Percentiles rank a stretch among this genome's conserved stretches.
These are phyloP conservation scores for Turritopsis rubra DNA, from an alignment of 30 jellyfish, hydroid and myxozoan genomes.

Conservation along the genomic window DNA sequence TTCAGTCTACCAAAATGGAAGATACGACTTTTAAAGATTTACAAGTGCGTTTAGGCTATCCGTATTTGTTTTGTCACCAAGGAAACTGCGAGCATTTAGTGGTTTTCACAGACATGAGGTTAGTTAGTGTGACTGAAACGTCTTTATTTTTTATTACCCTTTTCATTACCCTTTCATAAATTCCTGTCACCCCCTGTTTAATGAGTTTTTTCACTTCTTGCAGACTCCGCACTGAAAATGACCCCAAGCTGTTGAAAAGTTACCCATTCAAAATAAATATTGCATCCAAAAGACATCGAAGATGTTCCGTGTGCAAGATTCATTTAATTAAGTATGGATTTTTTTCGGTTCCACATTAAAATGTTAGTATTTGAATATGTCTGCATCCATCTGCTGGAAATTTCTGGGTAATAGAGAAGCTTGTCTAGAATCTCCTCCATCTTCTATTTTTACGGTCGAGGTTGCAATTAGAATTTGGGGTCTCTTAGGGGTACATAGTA, in stretches of 20 bases:
- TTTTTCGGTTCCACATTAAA: no score
- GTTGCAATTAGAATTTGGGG: no score
- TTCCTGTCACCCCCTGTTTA: neutral
- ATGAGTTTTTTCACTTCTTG: neutral
- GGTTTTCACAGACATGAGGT: slow-evolving; percentile 89
- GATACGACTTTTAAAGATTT: slow-evolving; percentile 69
- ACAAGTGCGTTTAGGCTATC: slow-evolving; percentile 89
- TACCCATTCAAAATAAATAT: slow-evolving; percentile 48
- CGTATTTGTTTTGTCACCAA: slow-evolving; percentile 91
- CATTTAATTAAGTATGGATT: slow-evolving; percentile 49
- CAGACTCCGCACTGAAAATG: slow-evolving; percentile 56
- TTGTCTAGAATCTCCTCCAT: no score
- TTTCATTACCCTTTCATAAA: neutral
- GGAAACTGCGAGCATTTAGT: slow-evolving; percentile 89
- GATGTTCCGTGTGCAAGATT: slow-evolving; percentile 67
- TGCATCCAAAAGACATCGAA: slow-evolving; percentile 35
- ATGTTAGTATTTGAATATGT: no score
- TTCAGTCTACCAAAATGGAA: slow-evolving; percentile 69
- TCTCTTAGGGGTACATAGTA: no score
- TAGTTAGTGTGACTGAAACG: neutral
- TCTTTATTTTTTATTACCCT: neutral
- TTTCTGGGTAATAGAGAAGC: no score
- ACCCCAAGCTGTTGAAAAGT: slow-evolving; percentile 41
- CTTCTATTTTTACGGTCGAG: no score
- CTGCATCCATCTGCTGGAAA: no score